phyloP scores from a whole-genome alignment of 2,888 invertebrate species.

The Xestobium rufovillosum region DNA sequence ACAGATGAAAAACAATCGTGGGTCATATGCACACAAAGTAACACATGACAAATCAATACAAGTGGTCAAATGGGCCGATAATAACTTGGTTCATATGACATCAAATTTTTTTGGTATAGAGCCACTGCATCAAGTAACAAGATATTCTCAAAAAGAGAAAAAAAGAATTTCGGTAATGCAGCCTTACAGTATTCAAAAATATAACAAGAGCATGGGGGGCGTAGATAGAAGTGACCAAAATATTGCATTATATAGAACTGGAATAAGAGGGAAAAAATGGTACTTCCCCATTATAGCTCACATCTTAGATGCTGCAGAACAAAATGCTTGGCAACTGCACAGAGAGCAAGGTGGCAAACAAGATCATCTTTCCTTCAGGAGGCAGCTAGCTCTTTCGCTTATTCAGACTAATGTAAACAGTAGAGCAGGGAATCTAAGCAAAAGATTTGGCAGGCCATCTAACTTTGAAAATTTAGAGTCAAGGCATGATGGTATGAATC shows the following conservation, averaged over 20 bases:
- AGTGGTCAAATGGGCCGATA: conserved; percentile 7
- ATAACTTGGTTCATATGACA: no score
- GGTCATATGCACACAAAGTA: conserved; percentile 5
- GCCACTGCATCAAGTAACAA: conserved; percentile 3
- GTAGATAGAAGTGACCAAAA: no score
- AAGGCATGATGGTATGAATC: conserved; percentile 5
- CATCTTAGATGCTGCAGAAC: conserved; percentile 5
- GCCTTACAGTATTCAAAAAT: conserved; percentile 5
- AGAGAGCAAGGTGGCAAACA: no score
- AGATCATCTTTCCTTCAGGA: not conserved
- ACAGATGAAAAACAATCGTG: conserved; percentile 8
- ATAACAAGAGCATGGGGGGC: no score
- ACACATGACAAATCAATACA: conserved; percentile 5
- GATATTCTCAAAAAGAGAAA: conserved; percentile 1
- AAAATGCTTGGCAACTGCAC: no score
- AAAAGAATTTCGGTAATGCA: not conserved
- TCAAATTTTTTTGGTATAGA: not conserved
- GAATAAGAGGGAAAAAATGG: no score
- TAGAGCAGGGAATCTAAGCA: no score
- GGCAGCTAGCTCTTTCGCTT: not conserved
- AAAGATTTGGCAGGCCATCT: no score
- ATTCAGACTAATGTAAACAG: conserved; percentile 1
- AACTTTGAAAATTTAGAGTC: conserved; percentile 1
- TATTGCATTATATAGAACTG: no score
- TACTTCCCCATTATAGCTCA: conserved; percentile 4